Conservation (phyloP, 2,888 invertebrate genomes). For the Ichneumon xanthorius region DNA sequence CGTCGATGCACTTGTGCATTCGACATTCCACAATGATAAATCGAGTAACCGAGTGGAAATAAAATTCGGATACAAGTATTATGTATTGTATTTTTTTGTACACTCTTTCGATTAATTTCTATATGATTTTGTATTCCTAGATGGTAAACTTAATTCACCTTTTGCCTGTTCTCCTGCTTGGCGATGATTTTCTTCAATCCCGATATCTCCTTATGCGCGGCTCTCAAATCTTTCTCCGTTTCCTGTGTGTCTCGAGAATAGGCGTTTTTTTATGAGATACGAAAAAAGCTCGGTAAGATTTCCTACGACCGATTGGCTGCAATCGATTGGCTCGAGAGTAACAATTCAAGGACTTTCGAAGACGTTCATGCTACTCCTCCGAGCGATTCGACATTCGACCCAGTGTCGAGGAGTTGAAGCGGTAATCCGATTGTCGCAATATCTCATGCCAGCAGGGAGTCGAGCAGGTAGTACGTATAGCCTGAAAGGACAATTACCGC, state of each 20-base stretch:
- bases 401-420: not conserved
- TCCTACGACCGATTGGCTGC: not conserved
- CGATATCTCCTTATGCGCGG: constrained; percentile 72
- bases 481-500: constrained; percentile 67
- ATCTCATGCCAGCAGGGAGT: not conserved
- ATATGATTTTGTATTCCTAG: not conserved
- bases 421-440: not conserved
- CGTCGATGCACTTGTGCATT: too few species aligned
- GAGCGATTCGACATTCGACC: not conserved
- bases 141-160: constrained; percentile 57
- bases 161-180: constrained; percentile 71
- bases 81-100: too few species aligned
- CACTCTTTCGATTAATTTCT: not conserved
- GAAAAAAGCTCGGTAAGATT: not conserved
- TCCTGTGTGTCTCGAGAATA: constrained; percentile 66
- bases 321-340: not conserved
- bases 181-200: constrained; percentile 72
- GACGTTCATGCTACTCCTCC: not conserved
- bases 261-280: not conserved
- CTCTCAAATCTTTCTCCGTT: constrained; percentile 74
- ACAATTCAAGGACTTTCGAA: not conserved
- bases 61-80: too few species aligned
- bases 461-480: constrained; percentile 7
- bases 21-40: too few species aligned
- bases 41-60: too few species aligned